A percentile compares a stretch with the other conserved stretches of the same genome.
Conservation (phyloP, 1,140 invertebrate species). For the Hyphantria cunea region DNA sequence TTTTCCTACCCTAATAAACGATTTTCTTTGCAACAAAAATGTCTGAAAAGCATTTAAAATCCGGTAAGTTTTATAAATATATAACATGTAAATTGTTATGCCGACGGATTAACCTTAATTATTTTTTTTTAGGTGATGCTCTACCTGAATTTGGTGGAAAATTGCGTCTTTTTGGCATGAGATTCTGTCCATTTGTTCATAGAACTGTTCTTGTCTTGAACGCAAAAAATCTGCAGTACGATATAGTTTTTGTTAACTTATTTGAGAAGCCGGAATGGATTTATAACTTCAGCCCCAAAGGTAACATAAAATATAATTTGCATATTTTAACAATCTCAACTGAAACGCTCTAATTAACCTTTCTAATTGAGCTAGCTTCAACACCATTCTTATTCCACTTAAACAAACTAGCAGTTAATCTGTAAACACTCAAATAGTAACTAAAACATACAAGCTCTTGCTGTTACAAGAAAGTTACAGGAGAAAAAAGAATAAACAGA, state of each 20-base stretch:
- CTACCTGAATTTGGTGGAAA: constrained; percentile 81
- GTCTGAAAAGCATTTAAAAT: constrained; percentile 77
- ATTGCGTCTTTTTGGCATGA: constrained; percentile 93
- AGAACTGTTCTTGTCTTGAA: constrained; percentile 90
- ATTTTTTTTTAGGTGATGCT: constrained; percentile 57
- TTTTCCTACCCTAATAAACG: no score
- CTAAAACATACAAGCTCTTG: no score
- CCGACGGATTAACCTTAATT: background rate
- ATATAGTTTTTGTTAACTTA: constrained; percentile 92
- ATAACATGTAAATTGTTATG: no score
- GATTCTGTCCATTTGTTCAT: constrained; percentile 95
- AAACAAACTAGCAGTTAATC: no score
- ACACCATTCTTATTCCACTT: no score
- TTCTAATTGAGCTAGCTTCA: no score
- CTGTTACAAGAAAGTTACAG: no score
- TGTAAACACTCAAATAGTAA: no score
- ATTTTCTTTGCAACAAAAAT: constrained; percentile 34
- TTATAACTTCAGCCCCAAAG: constrained; percentile 84
- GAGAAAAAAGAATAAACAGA: no score
- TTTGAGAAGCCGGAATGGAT: constrained; percentile 93
- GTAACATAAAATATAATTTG: constrained; percentile 41
- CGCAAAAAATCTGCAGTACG: constrained; percentile 92
- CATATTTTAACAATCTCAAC: background rate
- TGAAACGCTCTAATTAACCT: no score
- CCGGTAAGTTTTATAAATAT: constrained; percentile 48